Evolutionary conservation across 2,113 vertebrate species (phyloP), one percentile per base, ranked within the genome.

Genomic region (Tachysurus vachellii): DNA sequence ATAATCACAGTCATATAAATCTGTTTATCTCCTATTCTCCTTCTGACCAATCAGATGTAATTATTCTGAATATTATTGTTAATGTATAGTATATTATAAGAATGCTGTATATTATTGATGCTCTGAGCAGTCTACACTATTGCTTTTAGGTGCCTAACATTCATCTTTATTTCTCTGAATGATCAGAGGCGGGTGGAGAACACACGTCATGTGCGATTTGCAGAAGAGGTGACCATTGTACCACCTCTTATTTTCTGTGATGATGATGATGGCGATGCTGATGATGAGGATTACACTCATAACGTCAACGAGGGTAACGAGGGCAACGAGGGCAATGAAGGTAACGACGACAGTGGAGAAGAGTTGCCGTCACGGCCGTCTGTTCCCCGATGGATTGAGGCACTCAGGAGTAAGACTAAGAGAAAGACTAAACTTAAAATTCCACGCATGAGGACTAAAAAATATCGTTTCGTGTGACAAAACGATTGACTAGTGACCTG

Each of bases 341-440:
- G 21, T 12, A 84, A 36, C 6, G 19, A 56, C 19, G 17, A 56
- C 10, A 66, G 1, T 9, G 16, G 6, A 80, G 77, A 87, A 80
- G 71, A 83, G 28, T 89, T 87, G 2, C 57, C 84, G 11, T 85
- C 92, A 5, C 89, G 91, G 4, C 10, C 81, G 0, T 80, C 76
- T 80, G 83, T 94, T 1, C 93, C 94, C 8, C 89, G 86, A n/a
- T 96, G 95, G 95, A 94, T 95, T 21, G 54, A 61, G 61, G 93
- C 92, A 79, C 89, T 95, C 75, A 95, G 92, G 89, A 93, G 57
- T 83, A 94, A 91, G 75, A 87, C 75, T 0, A 87, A 89, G 70
- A 92, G 77, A 84, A 94, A 94, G 62, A 85, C 82, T 85, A 93
- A 47, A 92, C 11, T 11, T 84, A 85, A 88, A 75, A 16, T 90